Percentiles rank a stretch among this genome's conserved stretches.
Conservation (phyloP, 2,113 vertebrate species). For the Mastomys coucha region DNA sequence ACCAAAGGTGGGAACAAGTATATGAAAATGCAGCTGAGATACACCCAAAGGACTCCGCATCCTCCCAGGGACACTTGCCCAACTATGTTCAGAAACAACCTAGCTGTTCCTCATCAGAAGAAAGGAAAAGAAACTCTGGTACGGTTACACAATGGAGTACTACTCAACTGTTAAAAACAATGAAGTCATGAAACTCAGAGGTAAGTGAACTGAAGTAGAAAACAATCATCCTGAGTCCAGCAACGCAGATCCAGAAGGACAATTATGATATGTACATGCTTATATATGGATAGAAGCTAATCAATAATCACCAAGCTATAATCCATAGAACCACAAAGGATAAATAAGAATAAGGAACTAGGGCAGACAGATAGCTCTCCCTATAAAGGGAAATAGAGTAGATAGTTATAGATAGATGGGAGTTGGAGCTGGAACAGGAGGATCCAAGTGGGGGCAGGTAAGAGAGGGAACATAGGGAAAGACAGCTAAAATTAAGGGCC, state of each 20-base stretch:
- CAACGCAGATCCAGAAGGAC: not conserved
- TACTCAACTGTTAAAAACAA: not conserved
- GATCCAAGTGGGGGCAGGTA: not conserved
- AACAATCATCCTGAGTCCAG: not conserved
- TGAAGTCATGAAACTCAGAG: not conserved
- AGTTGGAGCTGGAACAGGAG: not conserved
- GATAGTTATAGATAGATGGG: not conserved
- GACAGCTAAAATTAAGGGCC: not conserved
- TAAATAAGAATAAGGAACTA: not conserved
- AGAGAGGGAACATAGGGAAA: not conserved
- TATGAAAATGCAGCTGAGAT: not conserved
- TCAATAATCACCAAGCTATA: not conserved
- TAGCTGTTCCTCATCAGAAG: not conserved
- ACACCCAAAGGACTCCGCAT: not conserved
- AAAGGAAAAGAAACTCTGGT: not conserved
- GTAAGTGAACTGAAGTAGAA: not conserved
- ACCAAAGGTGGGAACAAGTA: too few relatives aligned
- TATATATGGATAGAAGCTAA: not conserved
- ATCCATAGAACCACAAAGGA: not conserved
- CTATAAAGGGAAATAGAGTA: not conserved
- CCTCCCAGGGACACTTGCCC: not conserved
- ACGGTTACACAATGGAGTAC: not conserved
- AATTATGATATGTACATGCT: not conserved
- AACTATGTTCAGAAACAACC: not conserved
- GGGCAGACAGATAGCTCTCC: not conserved